Conservation (phyloP, 1,140 invertebrate genomes). For the Plectrocnemia conspersa region DNA sequence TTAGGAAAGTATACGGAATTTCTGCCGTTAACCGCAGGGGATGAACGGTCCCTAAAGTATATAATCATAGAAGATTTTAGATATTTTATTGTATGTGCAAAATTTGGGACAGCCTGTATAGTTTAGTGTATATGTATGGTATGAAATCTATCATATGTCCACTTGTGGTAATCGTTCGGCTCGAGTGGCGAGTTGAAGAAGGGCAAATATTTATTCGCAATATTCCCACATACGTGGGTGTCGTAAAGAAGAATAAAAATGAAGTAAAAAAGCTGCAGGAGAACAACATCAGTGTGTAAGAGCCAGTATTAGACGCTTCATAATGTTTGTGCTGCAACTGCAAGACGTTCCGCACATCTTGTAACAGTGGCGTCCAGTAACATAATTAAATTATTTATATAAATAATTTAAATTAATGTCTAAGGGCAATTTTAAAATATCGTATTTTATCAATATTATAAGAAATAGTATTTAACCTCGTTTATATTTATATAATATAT, state of each 20-base stretch:
- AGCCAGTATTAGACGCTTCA: conserved; percentile 29
- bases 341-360: conserved; percentile 27
- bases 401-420: too few relatives aligned
- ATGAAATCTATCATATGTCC: neutral
- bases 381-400: conserved; percentile 10
- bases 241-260: conserved; percentile 9
- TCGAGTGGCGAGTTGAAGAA: conserved; percentile 3
- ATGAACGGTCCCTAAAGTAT: neutral
- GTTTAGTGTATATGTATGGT: neutral
- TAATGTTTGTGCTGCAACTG: conserved; percentile 33
- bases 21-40: conserved; percentile 5
- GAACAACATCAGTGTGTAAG: conserved; percentile 20
- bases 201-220: conserved; percentile 9
- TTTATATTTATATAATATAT: too few relatives aligned
- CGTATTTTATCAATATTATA: too few relatives aligned
- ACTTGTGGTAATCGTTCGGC: too few relatives aligned
- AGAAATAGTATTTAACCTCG: too few relatives aligned
- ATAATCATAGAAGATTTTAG: neutral
- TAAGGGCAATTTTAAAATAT: too few relatives aligned
- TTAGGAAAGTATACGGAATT: conserved; percentile 7
- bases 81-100: neutral
- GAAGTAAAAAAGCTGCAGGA: neutral
- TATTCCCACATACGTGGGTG: conserved; percentile 18
- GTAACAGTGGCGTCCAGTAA: conserved; percentile 12
- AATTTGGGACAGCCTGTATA: too few relatives aligned